These are phyloP conservation scores for Apis dorsata DNA, from an alignment of 1,140 invertebrate species.

Conservation along the genomic window DNA sequence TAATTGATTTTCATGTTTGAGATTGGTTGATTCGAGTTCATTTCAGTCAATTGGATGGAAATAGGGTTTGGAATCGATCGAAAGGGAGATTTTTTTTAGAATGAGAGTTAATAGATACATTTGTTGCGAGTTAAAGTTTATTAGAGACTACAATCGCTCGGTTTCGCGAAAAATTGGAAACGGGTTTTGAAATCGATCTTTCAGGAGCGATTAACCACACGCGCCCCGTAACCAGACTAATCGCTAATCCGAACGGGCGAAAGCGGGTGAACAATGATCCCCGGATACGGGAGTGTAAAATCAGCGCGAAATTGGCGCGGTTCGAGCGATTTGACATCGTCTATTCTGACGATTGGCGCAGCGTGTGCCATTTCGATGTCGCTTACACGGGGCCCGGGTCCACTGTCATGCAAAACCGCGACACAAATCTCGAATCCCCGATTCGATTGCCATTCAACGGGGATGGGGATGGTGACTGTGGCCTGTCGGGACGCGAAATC, in stretches of 20 bases:
- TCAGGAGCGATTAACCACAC: constrained; percentile 3
- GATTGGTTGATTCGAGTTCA: background rate
- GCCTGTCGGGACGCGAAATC: constrained; percentile 45
- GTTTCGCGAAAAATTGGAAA: no score
- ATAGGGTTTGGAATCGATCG: no score
- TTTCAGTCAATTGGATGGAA: no score
- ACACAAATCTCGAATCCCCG: constrained; percentile 64
- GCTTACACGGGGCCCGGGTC: constrained; percentile 44
- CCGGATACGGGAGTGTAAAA: constrained; percentile 25
- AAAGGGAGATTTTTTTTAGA: background rate
- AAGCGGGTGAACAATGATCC: constrained; percentile 8
- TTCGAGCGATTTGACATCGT: constrained; percentile 62
- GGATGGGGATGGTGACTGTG: constrained; percentile 4
- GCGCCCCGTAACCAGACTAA: constrained; percentile 9
- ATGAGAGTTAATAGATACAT: no score
- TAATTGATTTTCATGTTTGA: background rate
- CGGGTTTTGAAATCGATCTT: background rate
- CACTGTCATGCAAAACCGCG: constrained; percentile 70
- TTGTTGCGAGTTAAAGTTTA: no score
- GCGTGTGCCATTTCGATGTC: constrained; percentile 63
- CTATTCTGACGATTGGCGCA: constrained; percentile 59
- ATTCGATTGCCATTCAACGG: constrained; percentile 65
- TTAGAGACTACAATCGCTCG: no score
- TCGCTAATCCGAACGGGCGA: constrained; percentile 1
- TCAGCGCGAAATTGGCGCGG: constrained; percentile 56